Evolutionary conservation across 2,797 vertebrate genomes (phyloP).

Genomic region (Zenarchopterus dispar): DNA sequence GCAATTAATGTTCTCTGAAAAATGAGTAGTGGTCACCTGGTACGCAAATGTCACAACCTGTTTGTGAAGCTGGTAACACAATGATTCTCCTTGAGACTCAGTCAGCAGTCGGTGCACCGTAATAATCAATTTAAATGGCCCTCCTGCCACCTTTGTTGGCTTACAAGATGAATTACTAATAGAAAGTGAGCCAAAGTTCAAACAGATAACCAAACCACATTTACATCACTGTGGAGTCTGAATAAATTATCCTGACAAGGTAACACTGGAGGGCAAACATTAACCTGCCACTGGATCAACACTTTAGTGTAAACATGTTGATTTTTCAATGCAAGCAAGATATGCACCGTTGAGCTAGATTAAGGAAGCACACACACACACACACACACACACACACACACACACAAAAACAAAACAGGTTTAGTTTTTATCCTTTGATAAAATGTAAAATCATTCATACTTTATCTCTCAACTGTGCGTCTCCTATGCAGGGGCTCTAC

Average conservation of each 20-base stretch:
- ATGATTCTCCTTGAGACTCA: conserved; percentile 3
- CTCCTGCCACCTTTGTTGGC: conserved; percentile 21
- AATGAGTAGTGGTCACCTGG: neutral
- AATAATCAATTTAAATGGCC: conserved; percentile 12
- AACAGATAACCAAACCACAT: conserved; percentile 24
- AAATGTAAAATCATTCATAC: conserved; percentile 17
- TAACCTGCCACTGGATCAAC: conserved; percentile 3
- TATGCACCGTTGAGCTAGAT: neutral
- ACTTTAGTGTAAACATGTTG: conserved; percentile 17
- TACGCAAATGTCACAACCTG: conserved; percentile 4
- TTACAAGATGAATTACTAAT: conserved; percentile 23
- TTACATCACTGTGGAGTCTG: conserved; percentile 23
- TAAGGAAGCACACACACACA: neutral
- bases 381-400: conserved; percentile 1
- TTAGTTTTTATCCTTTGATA: conserved; percentile 6
- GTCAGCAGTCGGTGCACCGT: conserved; percentile 31
- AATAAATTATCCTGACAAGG: conserved; percentile 35
- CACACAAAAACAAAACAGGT: conserved; percentile 1
- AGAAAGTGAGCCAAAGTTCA: conserved; percentile 26
- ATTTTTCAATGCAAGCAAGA: conserved; percentile 6
- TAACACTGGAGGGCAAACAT: conserved; percentile 19
- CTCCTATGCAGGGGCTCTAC: conserved; percentile 7
- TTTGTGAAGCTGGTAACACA: conserved; percentile 11
- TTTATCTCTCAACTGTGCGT: conserved; percentile 9
- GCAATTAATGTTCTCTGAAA: neutral